A percentile compares a stretch with the other conserved stretches of the same genome.
phyloP scores from a whole-genome alignment of 2,888 invertebrate genomes.

The Parasteatoda lunata region DNA sequence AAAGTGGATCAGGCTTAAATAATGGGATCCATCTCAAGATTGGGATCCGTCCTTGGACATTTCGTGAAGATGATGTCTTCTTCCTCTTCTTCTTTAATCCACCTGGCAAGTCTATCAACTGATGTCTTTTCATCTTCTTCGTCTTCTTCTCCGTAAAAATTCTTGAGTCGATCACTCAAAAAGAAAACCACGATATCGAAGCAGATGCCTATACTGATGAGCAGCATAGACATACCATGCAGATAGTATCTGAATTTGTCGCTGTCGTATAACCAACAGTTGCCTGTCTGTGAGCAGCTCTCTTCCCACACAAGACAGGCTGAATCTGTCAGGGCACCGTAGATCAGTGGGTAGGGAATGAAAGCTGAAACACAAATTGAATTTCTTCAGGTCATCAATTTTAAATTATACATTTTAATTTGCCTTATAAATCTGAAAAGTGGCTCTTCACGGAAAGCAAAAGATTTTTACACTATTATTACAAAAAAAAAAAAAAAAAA shows the following conservation, averaged over 20 bases:
- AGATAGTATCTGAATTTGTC: constrained; percentile 78
- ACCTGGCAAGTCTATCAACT: constrained; percentile 36
- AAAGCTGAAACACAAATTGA: constrained; percentile 72
- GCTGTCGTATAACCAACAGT: constrained; percentile 82
- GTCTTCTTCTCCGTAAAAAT: constrained; percentile 67
- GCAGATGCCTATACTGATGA: constrained; percentile 78
- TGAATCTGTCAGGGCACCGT: constrained; percentile 82
- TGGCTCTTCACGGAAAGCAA: too few relatives aligned
- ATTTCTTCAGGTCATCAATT: too few relatives aligned
- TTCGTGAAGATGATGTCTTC: constrained; percentile 58
- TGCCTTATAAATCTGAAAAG: too few relatives aligned
- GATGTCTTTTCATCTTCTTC: constrained; percentile 13
- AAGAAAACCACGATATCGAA: constrained; percentile 78
- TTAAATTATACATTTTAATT: too few relatives aligned
- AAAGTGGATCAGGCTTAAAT: constrained; percentile 1
- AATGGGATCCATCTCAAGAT: constrained; percentile 29
- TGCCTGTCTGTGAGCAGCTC: constrained; percentile 79
- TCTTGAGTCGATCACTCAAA: constrained; percentile 52
- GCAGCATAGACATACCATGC: constrained; percentile 77
- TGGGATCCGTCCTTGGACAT: constrained; percentile 14
- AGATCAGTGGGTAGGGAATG: constrained; percentile 83
- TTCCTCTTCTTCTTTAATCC: constrained; percentile 62
- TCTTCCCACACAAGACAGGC: constrained; percentile 82
- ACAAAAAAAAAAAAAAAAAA: too few relatives aligned
- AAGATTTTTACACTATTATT: too few relatives aligned